Evolutionary conservation across 1,140 invertebrate species (phyloP), one percentile per base, ranked within the genome.

Genomic region (Ceratoteleas bidentatus): DNA sequence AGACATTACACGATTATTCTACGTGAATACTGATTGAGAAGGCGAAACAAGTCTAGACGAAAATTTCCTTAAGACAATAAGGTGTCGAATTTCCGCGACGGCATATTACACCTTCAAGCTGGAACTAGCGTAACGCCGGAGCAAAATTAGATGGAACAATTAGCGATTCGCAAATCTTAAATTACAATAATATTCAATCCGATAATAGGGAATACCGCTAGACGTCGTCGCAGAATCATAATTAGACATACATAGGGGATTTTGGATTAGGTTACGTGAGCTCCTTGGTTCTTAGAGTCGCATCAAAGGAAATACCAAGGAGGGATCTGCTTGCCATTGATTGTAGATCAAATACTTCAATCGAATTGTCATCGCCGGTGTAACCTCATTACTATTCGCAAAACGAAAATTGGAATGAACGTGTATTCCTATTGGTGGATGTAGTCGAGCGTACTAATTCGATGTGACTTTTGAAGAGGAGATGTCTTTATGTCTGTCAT

Each of bases 271-370:
- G 49, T 61, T 43, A 61, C 57, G n/a, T 13, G 3, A 43, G 33
- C 52, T 47, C 24, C 24, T 64, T 11, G 33, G 36, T n/a, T 53
- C 34, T 45, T 72, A 13, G 24, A 70, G 13, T 49, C 43, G 36
- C 38, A 10, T 61, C 57, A 49, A 73, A 62, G 69, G 52, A 70
- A 52, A 40, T 49, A 40, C 36, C 52, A 40, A 52, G 14, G 34
- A 38, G 0, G 10, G 45, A 72, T 61, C 49, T 16, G 38, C 9
- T 73, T 56, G 47, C 15, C 16, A 32, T 56, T n/a, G 58, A 10
- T 73, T 56, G 38, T 56, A 15, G 62, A 66, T 66, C 72, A 75
- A 53, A 75, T 52, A 53, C 24, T 75, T 75, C 38, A 60, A 66
- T 45, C 15, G 54, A 53, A 66, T 58, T 50, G 60, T 65, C 61